Evolutionary conservation across 2,113 vertebrate genomes (phyloP).

Genomic region (Numenius arquata): DNA sequence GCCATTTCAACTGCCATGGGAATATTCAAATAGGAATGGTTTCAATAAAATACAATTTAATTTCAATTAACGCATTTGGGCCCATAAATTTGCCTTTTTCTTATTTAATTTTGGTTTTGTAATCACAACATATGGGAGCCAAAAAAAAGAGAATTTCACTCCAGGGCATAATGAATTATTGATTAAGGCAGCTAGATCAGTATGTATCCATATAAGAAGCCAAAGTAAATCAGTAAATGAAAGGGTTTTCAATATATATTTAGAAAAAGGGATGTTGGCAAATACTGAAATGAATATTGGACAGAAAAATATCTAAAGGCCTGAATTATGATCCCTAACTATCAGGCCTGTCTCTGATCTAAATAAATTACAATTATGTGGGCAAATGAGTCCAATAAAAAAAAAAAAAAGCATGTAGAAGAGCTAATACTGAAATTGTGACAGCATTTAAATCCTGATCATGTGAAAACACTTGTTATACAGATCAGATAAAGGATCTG

Average conservation of each 20-base stretch:
- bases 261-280: neutral
- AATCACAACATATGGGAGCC: neutral
- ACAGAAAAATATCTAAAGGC: neutral
- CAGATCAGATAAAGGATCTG: neutral
- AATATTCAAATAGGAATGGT: neutral
- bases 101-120: conserved; percentile 9
- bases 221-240: conserved; percentile 40
- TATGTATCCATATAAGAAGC: neutral
- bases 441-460: neutral
- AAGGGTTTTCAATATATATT: neutral
- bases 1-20: neutral
- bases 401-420: neutral
- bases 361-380: neutral
- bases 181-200: conserved; percentile 1
- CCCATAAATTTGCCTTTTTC: neutral
- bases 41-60: conserved; percentile 7
- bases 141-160: neutral
- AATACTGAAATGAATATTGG: neutral
- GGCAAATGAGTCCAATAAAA: neutral
- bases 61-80: neutral
- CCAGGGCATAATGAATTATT: conserved; percentile 45
- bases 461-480: neutral
- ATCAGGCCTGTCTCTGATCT: neutral
- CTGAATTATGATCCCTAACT: neutral
- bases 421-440: neutral